These are phyloP conservation scores for Congeria kusceri DNA, from an alignment of 2,888 invertebrate genomes.

Conservation along the genomic window DNA sequence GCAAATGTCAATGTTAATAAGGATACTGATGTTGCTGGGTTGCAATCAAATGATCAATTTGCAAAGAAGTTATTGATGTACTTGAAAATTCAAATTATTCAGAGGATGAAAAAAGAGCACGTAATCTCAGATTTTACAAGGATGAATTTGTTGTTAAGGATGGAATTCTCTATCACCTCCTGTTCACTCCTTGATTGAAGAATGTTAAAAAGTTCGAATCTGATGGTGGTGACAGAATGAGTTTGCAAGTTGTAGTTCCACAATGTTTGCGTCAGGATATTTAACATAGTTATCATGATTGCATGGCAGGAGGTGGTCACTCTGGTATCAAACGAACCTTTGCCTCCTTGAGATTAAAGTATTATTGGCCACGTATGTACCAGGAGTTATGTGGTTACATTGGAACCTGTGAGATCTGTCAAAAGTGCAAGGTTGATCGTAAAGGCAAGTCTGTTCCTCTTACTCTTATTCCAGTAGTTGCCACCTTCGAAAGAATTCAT, in stretches of 20 bases:
- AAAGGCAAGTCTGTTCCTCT: slow-evolving; percentile 24
- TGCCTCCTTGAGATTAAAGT: slow-evolving; percentile 37
- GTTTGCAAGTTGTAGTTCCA: slow-evolving; percentile 48
- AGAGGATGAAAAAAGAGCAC: not conserved
- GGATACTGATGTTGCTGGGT: not conserved
- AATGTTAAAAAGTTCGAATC: not conserved
- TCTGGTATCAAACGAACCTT: slow-evolving; percentile 35
- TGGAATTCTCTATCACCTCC: slow-evolving; percentile 6
- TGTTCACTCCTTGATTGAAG: not conserved
- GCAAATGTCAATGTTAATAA: not conserved
- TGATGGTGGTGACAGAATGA: slow-evolving; percentile 19
- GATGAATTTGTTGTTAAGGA: slow-evolving; percentile 12
- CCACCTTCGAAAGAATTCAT: slow-evolving; percentile 38
- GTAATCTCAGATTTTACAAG: not conserved
- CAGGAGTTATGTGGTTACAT: slow-evolving; percentile 49
- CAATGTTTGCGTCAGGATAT: slow-evolving; percentile 9
- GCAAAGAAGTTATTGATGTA: not conserved
- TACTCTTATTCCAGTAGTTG: slow-evolving; percentile 42
- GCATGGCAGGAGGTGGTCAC: slow-evolving; percentile 45
- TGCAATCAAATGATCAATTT: not conserved
- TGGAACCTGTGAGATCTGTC: slow-evolving; percentile 50
- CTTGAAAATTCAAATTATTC: not conserved
- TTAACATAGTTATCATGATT: slow-evolving; percentile 33
- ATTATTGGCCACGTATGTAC: slow-evolving; percentile 54
- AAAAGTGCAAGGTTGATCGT: slow-evolving; percentile 39